Conservation (phyloP, 2,797 vertebrate species). For the Gobio occitaniae region DNA sequence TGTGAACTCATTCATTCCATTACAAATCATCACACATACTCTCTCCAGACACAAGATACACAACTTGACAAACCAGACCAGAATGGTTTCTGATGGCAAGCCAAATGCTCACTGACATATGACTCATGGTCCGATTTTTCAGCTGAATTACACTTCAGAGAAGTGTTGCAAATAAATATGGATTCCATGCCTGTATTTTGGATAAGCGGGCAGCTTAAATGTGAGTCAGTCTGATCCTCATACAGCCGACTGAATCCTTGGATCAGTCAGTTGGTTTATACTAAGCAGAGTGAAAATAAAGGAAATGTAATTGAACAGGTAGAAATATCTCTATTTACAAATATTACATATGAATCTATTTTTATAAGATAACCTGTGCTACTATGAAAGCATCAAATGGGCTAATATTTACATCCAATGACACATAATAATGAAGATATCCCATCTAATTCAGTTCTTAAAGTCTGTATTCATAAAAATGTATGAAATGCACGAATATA, state of each 20-base stretch:
- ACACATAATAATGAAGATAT: neutral
- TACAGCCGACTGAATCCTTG: conserved; percentile 26
- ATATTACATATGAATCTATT: neutral
- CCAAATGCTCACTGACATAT: conserved; percentile 58
- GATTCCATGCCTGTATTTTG: conserved; percentile 44
- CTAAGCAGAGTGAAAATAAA: conserved; percentile 22
- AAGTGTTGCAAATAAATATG: conserved; percentile 55
- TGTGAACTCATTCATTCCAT: conserved; percentile 32
- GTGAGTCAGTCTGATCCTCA: conserved; percentile 42
- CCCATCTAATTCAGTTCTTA: neutral
- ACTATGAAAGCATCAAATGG: neutral
- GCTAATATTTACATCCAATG: no score
- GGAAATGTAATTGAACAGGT: conserved; percentile 21
- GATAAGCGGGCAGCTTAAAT: conserved; percentile 40
- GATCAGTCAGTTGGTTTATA: conserved; percentile 27
- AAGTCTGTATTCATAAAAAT: neutral
- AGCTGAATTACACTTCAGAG: conserved; percentile 55
- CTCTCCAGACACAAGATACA: conserved; percentile 21
- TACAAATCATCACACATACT: conserved; percentile 40
- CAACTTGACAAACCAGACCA: conserved; percentile 21
- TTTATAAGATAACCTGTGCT: neutral
- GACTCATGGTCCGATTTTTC: conserved; percentile 58
- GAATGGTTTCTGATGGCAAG: conserved; percentile 38
- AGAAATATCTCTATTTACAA: conserved; percentile 13
- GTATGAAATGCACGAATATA: neutral